These are phyloP conservation scores for Autographa pulchrina DNA, from an alignment of 2,888 invertebrate species.

Conservation along the genomic window DNA sequence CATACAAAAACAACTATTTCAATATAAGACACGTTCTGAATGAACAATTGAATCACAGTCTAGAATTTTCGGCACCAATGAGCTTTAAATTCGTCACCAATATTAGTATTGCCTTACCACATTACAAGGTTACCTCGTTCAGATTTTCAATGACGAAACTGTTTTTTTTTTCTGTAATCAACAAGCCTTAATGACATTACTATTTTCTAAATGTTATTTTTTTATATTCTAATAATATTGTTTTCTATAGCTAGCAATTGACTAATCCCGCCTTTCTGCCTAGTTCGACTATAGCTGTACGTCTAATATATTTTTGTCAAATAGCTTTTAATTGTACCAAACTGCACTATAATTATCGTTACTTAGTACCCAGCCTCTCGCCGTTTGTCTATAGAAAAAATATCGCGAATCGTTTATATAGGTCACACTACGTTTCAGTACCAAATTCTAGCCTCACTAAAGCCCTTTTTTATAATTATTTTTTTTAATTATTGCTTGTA, in stretches of 20 bases:
- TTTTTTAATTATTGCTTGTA: slow-evolving; percentile 84
- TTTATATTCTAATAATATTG: slow-evolving; percentile 74
- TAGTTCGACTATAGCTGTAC: slow-evolving; percentile 85
- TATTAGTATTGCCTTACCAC: slow-evolving; percentile 73
- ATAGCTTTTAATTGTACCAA: slow-evolving; percentile 84
- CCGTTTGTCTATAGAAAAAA: slow-evolving; percentile 84
- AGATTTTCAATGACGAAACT: slow-evolving; percentile 75
- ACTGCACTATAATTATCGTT: slow-evolving; percentile 74
- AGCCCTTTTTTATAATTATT: slow-evolving; percentile 76
- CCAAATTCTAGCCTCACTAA: slow-evolving; percentile 87
- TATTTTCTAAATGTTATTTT: slow-evolving; percentile 73
- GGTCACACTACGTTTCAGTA: slow-evolving; percentile 83
- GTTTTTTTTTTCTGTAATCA: slow-evolving; percentile 74
- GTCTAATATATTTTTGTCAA: slow-evolving; percentile 81
- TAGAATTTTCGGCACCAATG: slow-evolving; percentile 89
- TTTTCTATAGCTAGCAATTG: slow-evolving; percentile 88
- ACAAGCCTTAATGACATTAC: slow-evolving; percentile 82
- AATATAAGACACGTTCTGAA: slow-evolving; percentile 89
- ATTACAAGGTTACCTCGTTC: slow-evolving; percentile 71
- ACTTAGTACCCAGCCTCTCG: slow-evolving; percentile 78
- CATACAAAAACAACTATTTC: slow-evolving; percentile 88
- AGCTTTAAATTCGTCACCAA: slow-evolving; percentile 87
- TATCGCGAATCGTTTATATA: slow-evolving; percentile 82
- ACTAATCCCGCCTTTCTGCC: slow-evolving; percentile 85
- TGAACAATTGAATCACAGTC: slow-evolving; percentile 89